Evolutionary conservation across 92 coral and sea anemone genomes (phyloP), one percentile per base, ranked within the genome.

Genomic region (Phenganax marumi): DNA sequence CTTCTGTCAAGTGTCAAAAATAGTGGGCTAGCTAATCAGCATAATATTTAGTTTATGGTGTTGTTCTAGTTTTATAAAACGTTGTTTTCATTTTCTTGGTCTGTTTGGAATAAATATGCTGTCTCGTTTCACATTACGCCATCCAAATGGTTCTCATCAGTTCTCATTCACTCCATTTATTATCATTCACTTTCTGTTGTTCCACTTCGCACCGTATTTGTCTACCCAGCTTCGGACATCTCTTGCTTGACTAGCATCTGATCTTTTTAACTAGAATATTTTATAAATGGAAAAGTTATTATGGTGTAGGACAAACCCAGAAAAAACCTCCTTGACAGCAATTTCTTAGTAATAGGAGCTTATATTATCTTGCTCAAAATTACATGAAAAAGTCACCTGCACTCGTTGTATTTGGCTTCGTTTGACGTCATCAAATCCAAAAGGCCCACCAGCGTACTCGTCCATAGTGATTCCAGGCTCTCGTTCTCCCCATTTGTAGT

Each of bases 401-500:
- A 57, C 83, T 9, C 58, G 72, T 72, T 22, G n/a, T 61, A 78
- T 63, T 0, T 60, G 7, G 49, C 54, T 50, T 52, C 83, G 61
- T 66, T 78, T 78, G 23, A 78, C 73, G 24, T 78, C 83, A 62
- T 78, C 73, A 50, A 78, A 78, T 25, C 83, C 83, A 63, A 78
- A 78, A 10, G 83, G 83, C 17, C 83, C 83, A 7, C 83, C 83
- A 10, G 83, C 72, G 16, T 78, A 78, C 47, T 78, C 83, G 48
- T 78, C 83, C 83, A 78, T 78, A 33, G 50, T 62, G 49, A 78
- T 63, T 56, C 83, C 83, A 8, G 83, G 83, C 33, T 78, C 83
- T 49, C 83, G 70, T 18, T 78, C 83, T 8, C 83, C 83, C 83
- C 83, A 78, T 52, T 78, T 78, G 47, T 78, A 78, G 73, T 78